Conservation (phyloP, 2,113 vertebrate genomes). For the Oenanthe oenanthe region DNA sequence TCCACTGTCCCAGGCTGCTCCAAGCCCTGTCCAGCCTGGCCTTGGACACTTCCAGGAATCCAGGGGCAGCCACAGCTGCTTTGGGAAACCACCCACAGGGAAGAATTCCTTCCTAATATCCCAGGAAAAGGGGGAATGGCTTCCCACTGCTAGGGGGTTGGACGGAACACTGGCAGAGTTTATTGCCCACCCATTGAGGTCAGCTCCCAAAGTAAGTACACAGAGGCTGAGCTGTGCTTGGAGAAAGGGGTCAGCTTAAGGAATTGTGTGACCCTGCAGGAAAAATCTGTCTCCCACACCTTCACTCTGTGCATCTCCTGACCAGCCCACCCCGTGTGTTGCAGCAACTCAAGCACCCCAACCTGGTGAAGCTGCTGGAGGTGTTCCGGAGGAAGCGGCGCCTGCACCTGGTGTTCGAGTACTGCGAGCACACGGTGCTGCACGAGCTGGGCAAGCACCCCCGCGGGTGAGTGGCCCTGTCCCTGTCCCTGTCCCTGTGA, state of each 20-base stretch:
- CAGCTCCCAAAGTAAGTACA: not conserved
- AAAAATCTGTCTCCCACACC: too few relatives aligned
- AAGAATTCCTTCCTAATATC: not conserved
- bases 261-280: not conserved
- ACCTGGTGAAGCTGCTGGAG: slow-evolving; percentile 93
- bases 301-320: not conserved
- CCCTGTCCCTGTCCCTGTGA: too few relatives aligned
- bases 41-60: not conserved
- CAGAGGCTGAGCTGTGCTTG: not conserved
- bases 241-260: not conserved
- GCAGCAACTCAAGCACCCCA: slow-evolving; percentile 95
- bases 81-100: not conserved
- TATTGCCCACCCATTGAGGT: not conserved
- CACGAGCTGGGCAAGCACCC: slow-evolving; percentile 90
- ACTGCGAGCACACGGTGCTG: slow-evolving; percentile 94
- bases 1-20: accelerated
- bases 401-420: slow-evolving; percentile 95
- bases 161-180: not conserved
- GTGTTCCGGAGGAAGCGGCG: slow-evolving; percentile 91
- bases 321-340: not conserved
- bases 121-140: not conserved
- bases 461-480: slow-evolving; percentile 67
- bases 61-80: not conserved
- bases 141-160: not conserved
- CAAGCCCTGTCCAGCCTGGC: accelerated